Evolutionary conservation across 2,113 vertebrate species (phyloP).

Genomic region (Forbesichthys papilliferus): DNA sequence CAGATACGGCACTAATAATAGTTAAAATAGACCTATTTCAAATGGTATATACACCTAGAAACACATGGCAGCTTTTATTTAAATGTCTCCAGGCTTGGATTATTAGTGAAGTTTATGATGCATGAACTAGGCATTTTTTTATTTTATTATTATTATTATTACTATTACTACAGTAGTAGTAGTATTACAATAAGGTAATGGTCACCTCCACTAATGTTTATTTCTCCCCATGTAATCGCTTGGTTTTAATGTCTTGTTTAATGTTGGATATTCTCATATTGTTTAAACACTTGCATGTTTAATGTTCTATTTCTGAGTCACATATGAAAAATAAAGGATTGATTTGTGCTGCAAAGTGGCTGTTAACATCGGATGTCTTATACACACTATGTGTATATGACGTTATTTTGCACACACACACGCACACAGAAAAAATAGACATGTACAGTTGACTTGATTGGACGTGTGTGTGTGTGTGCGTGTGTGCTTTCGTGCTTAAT

Average conservation of each 20-base stretch:
- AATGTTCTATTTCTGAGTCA: slow-evolving; percentile 11
- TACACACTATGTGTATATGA: neutral
- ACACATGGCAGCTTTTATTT: neutral
- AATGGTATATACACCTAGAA: neutral
- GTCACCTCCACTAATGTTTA: no score
- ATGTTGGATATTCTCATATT: neutral
- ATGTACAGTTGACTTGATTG: neutral
- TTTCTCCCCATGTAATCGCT: no score
- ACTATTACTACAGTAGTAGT: no score
- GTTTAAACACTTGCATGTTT: neutral
- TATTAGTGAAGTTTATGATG: neutral
- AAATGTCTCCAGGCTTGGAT: no score
- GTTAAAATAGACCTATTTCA: neutral
- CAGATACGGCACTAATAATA: neutral
- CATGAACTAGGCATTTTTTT: neutral
- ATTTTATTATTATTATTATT: no score
- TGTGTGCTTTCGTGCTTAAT: slow-evolving; percentile 26
- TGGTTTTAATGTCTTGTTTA: neutral
- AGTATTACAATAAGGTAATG: no score
- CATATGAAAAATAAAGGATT: slow-evolving; percentile 16
- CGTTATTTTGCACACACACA: neutral
- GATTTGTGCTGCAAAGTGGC: slow-evolving; percentile 22
- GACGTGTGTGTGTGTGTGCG: neutral
- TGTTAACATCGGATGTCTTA: no score
- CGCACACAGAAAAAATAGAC: slow-evolving; percentile 10